Evolutionary conservation across 2,888 invertebrate species (phyloP).

Genomic region (Metalampra italica): DNA sequence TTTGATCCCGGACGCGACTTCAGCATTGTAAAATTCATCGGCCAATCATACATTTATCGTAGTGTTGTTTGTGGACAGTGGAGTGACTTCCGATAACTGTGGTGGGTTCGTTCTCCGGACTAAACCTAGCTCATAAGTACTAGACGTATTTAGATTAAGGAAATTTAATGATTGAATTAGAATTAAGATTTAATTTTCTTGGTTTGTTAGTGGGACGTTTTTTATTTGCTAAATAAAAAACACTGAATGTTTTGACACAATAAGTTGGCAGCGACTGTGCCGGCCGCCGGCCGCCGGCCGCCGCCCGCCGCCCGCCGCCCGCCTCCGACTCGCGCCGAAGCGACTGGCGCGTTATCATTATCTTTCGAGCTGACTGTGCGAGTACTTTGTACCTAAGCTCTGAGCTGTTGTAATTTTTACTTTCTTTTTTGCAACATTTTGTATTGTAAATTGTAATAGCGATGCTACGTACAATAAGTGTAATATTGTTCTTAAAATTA

Average conservation of each 20-base stretch:
- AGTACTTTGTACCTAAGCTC: slow-evolving; percentile 27
- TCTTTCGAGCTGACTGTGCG: slow-evolving; percentile 11
- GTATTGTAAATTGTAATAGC: slow-evolving; percentile 42
- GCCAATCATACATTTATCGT: slow-evolving; percentile 34
- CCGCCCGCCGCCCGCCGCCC: slow-evolving; percentile 9
- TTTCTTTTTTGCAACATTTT: slow-evolving; percentile 51
- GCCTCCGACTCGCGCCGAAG: neutral
- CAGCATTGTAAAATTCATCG: slow-evolving; percentile 55
- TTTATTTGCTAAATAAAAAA: slow-evolving; percentile 51
- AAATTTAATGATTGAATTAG: slow-evolving; percentile 72
- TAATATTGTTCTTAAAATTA: slow-evolving; percentile 54
- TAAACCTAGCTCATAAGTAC: slow-evolving; percentile 61
- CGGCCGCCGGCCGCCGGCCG: slow-evolving; percentile 37
- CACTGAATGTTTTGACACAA: slow-evolving; percentile 29
- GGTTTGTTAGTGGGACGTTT: slow-evolving; percentile 55
- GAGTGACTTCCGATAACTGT: slow-evolving; percentile 61
- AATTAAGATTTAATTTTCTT: slow-evolving; percentile 63
- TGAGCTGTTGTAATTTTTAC: slow-evolving; percentile 54
- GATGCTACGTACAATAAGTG: slow-evolving; percentile 32
- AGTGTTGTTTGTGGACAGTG: slow-evolving; percentile 70
- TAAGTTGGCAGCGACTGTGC: slow-evolving; percentile 29
- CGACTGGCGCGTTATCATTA: slow-evolving; percentile 41
- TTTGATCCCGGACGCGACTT: slow-evolving; percentile 60
- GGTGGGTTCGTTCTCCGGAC: slow-evolving; percentile 69
- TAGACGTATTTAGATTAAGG: slow-evolving; percentile 66